Conservation (phyloP, 2,888 invertebrate genomes). For the Erebia ligea region DNA sequence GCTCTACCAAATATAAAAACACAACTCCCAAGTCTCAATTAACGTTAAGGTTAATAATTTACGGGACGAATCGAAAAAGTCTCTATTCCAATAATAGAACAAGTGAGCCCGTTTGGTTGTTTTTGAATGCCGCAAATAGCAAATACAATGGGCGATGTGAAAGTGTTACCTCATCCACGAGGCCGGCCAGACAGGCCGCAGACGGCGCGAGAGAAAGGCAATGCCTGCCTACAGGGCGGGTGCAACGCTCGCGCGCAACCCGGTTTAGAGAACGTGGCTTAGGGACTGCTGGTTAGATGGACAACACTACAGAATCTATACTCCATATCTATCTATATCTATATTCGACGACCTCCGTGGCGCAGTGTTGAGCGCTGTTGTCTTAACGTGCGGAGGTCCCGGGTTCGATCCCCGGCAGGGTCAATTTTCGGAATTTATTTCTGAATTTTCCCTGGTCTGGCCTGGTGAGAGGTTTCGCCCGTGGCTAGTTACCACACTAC, state of each 20-base stretch:
- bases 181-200: conserved; percentile 61
- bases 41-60: neutral
- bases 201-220: conserved; percentile 70
- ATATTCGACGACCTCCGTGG: too few relatives aligned
- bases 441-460: too few relatives aligned
- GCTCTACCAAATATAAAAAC: too few relatives aligned
- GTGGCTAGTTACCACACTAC: too few relatives aligned
- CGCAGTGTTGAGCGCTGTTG: too few relatives aligned
- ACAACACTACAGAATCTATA: neutral
- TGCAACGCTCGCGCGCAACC: conserved; percentile 49
- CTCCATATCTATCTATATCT: too few relatives aligned
- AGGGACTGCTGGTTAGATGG: neutral
- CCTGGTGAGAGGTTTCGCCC: too few relatives aligned
- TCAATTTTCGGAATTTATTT: too few relatives aligned
- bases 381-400: too few relatives aligned
- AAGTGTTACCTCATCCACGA: conserved; percentile 38
- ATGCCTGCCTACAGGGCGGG: conserved; percentile 46
- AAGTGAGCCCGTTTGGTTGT: conserved; percentile 16
- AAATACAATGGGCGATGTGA: conserved; percentile 34
- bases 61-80: neutral
- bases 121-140: conserved; percentile 24
- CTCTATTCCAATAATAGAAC: conserved; percentile 22
- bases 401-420: too few relatives aligned
- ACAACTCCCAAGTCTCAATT: neutral
- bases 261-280: conserved; percentile 38